Percentiles rank a stretch among this genome's conserved stretches.
Evolutionary conservation across 2,888 invertebrate species (phyloP).

Genomic region (Athrips mouffetella): DNA sequence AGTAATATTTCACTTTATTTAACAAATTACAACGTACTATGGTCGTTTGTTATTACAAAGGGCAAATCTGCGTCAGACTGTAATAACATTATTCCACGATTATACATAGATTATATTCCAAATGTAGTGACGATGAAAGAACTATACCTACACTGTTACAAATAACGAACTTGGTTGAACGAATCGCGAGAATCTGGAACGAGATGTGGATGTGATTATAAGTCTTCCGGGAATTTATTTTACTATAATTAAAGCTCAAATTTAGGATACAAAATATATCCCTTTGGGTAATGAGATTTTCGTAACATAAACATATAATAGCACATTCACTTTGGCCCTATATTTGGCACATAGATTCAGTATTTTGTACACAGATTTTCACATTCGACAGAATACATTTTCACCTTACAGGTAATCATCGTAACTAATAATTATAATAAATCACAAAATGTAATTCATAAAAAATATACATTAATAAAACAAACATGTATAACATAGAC

Average conservation of each 20-base stretch:
- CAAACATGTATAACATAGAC: conserved; percentile 29
- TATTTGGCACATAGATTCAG: conserved; percentile 54
- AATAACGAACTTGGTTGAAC: conserved; percentile 33
- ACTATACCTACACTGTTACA: conserved; percentile 43
- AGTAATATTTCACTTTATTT: conserved; percentile 53
- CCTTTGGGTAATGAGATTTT: conserved; percentile 39
- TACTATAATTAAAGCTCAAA: conserved; percentile 77
- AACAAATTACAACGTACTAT: conserved; percentile 62
- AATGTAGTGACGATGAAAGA: conserved; percentile 45
- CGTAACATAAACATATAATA: conserved; percentile 55
- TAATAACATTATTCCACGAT: conserved; percentile 41
- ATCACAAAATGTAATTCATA: conserved; percentile 1
- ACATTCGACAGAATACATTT: conserved; percentile 37
- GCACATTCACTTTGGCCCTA: conserved; percentile 48
- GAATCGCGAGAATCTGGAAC: conserved; percentile 35
- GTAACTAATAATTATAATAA: not conserved
- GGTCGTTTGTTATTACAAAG: conserved; percentile 44
- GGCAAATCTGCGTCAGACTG: conserved; percentile 46
- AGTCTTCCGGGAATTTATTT: conserved; percentile 67
- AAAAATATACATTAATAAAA: conserved; percentile 20
- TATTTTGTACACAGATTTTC: conserved; percentile 45
- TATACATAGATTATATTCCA: conserved; percentile 46
- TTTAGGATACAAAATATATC: conserved; percentile 58
- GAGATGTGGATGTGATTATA: conserved; percentile 31
- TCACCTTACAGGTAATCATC: conserved; percentile 21